Conservation (phyloP, 92 coral and sea anemone genomes). For the Actinernus sp. region DNA sequence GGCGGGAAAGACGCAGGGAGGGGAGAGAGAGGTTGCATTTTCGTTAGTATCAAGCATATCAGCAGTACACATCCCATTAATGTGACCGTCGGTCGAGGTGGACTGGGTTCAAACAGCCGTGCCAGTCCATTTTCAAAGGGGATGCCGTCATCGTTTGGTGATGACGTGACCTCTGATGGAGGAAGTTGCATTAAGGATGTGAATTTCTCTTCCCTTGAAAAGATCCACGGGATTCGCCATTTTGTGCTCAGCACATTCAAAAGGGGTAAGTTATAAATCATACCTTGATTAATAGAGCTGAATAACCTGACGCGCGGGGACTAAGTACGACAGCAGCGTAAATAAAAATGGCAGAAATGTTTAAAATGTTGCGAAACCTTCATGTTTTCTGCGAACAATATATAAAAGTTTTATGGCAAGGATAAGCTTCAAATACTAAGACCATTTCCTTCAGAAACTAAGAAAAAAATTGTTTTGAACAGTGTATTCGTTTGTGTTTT, state of each 20-base stretch:
- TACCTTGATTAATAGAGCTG: no score
- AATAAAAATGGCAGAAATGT: no score
- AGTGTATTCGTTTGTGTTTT: no score
- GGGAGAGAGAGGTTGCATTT: constrained; percentile 16
- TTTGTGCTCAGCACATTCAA: neutral
- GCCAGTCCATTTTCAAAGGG: constrained; percentile 13
- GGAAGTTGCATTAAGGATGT: constrained; percentile 18
- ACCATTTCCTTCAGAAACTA: no score
- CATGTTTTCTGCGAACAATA: no score
- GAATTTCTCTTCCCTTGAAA: neutral
- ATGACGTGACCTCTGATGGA: constrained; percentile 7
- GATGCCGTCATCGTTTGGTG: constrained; percentile 14
- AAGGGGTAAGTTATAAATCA: constrained; percentile 7
- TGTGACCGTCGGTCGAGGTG: constrained; percentile 57
- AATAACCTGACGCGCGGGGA: no score
- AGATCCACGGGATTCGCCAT: constrained; percentile 14
- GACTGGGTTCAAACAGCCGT: constrained; percentile 18
- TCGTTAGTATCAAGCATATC: constrained; percentile 16
- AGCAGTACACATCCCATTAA: constrained; percentile 8
- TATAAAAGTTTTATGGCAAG: no score
- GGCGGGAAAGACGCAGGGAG: constrained; percentile 5
- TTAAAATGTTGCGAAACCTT: no score
- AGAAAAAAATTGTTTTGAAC: no score
- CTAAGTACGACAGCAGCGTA: no score
- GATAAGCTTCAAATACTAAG: no score